These are phyloP conservation scores for Euleptes europaea DNA, from an alignment of 2,113 vertebrate species.

Conservation along the genomic window DNA sequence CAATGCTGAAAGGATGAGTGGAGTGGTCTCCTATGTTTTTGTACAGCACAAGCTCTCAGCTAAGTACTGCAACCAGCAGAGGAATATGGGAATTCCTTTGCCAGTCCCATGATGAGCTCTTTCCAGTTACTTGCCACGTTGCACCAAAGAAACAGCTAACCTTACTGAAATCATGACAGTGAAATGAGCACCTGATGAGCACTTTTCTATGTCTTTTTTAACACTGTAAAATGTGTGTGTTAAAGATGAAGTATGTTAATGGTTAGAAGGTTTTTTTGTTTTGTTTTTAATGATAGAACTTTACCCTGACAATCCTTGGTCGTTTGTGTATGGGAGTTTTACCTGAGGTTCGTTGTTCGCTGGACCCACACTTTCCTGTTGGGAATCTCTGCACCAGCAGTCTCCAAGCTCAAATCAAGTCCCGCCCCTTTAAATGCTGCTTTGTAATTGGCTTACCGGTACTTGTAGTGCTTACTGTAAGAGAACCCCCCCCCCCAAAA, in stretches of 20 bases:
- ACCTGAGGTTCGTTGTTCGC: too few relatives aligned
- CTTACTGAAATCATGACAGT: background rate
- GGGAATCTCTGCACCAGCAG: too few relatives aligned
- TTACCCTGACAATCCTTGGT: background rate
- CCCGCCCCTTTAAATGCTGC: too few relatives aligned
- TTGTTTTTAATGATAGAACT: accelerated
- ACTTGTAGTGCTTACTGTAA: too few relatives aligned
- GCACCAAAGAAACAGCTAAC: background rate
- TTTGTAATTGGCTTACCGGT: too few relatives aligned
- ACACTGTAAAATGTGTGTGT: background rate
- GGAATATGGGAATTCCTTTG: background rate
- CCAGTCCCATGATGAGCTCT: accelerated
- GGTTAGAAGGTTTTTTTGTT: background rate
- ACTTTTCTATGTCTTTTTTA: constrained; percentile 19
- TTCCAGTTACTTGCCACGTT: background rate
- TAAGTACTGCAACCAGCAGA: background rate
- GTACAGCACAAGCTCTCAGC: background rate
- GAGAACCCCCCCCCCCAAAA: too few relatives aligned
- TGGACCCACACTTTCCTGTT: too few relatives aligned
- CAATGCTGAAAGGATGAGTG: background rate
- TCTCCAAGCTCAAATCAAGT: too few relatives aligned
- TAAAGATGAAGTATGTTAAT: background rate
- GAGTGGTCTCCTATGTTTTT: background rate
- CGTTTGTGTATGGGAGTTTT: too few relatives aligned
- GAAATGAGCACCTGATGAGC: background rate